A percentile compares a stretch with the other conserved stretches of the same genome.
Conservation (phyloP, 2,888 invertebrate species). For the Rhingia campestris region DNA sequence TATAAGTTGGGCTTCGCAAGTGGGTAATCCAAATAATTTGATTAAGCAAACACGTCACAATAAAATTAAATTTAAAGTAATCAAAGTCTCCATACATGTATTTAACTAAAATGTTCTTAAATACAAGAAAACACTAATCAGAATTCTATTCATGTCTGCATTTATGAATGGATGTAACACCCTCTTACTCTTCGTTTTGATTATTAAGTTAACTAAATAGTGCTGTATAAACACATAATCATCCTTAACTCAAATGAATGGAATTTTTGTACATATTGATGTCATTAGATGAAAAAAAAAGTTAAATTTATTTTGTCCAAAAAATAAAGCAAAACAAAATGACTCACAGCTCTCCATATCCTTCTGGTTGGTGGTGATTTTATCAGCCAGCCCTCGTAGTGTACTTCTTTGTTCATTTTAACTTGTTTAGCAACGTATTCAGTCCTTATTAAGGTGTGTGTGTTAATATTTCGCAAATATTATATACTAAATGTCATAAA, state of each 20-base stretch:
- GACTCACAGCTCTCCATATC: slow-evolving; percentile 96
- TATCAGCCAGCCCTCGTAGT: slow-evolving; percentile 96
- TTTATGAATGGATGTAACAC: slow-evolving; percentile 26
- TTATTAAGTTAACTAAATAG: background rate
- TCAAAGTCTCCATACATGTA: background rate
- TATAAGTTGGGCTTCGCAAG: background rate
- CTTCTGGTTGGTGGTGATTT: slow-evolving; percentile 97
- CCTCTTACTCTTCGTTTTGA: background rate
- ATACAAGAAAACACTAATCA: slow-evolving; percentile 7
- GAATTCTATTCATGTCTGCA: slow-evolving; percentile 24
- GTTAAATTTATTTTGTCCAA: background rate
- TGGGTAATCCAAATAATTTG: background rate
- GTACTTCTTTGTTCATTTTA: slow-evolving; percentile 87
- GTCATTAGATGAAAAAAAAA: background rate
- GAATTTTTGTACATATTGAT: background rate
- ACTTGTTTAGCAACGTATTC: slow-evolving; percentile 41
- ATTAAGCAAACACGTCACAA: background rate
- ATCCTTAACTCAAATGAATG: background rate
- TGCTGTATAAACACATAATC: background rate
- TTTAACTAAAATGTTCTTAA: background rate
- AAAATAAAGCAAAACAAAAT: slow-evolving; percentile 61
- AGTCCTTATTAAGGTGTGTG: background rate
- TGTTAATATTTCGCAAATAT: background rate
- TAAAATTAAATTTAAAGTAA: background rate
- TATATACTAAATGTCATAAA: background rate